Evolutionary conservation across 2,113 vertebrate genomes (phyloP), one percentile per base, ranked within the genome.

Genomic region (Lucifuga dentata): DNA sequence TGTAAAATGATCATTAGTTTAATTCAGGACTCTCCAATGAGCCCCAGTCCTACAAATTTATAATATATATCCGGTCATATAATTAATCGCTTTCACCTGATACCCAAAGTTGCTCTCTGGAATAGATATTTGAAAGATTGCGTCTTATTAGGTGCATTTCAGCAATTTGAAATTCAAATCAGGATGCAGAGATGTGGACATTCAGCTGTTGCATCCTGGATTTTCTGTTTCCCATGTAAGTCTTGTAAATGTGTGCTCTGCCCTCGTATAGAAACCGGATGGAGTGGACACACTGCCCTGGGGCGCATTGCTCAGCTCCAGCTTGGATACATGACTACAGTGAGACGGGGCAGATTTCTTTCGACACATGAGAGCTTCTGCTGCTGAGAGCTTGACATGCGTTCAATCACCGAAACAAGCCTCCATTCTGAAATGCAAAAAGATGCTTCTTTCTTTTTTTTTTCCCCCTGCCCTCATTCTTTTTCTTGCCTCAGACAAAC

Each of bases 351-450:
- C 16, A 50, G 23, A 12, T 19, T 77, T 55, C 39, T 61, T 76
- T 61, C 70, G 70, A 75, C 58, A 55, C 53, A 23, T 13, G 10
- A 61, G 68, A 61, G 45, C 55, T 58, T 80, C 53, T 56, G 26
- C 49, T 40, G 56, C 68, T 40, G 65, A 44, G 58, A 77, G 48
- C 59, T 44, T 21, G 49, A 80, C 71, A 60, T 64, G 11, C 55
- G 68, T 68, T 85, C 63, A 73, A 58, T 87, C 52, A 72, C 58
- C 23, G 38, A 35, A 16, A 13, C 35, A 15, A 44, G 38, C 43
- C 17, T 59, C 60, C 57, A 53, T 62, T 49, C 23, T 48, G 49
- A 52, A 70, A 80, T 71, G 82, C 57, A 63, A 73, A 61, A 20
- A 76, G 16, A 41, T 45, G 21, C 20, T 33, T 55, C 3, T 13